Conservation (phyloP, 2,888 invertebrate species). For the Melanostoma mellinum region DNA sequence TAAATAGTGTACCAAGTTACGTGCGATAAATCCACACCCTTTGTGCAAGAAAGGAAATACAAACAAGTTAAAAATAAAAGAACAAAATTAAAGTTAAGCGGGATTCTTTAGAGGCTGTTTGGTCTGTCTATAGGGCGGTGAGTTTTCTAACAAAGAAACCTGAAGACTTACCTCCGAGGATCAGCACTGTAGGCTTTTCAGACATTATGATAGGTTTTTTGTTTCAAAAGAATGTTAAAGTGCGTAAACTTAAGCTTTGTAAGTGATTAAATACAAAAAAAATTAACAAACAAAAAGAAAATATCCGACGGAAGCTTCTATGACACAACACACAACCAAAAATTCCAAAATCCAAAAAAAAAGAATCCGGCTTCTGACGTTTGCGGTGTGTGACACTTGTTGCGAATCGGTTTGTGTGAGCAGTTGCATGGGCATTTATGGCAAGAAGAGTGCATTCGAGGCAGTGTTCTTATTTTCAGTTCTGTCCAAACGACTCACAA, state of each 20-base stretch:
- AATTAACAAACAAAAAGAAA: slow-evolving; percentile 33
- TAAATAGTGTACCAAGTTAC: slow-evolving; percentile 92
- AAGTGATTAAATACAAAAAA: slow-evolving; percentile 29
- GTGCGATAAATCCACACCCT: slow-evolving; percentile 97
- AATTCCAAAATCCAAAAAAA: slow-evolving; percentile 15
- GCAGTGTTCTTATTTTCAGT: too few relatives aligned
- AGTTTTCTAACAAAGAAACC: slow-evolving; percentile 19
- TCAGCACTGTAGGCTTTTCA: slow-evolving; percentile 80
- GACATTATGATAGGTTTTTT: slow-evolving; percentile 53
- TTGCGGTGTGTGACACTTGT: slow-evolving; percentile 47
- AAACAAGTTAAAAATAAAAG: slow-evolving; percentile 58
- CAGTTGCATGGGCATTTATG: slow-evolving; percentile 9
- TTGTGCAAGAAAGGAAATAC: slow-evolving; percentile 73
- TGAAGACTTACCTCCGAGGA: slow-evolving; percentile 80
- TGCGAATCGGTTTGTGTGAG: slow-evolving; percentile 50
- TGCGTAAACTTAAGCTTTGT: slow-evolving; percentile 12
- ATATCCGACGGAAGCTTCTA: slow-evolving; percentile 15
- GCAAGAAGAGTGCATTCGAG: too few relatives aligned
- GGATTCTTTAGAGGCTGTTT: background rate
- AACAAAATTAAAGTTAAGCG: slow-evolving; percentile 60
- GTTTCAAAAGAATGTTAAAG: slow-evolving; percentile 23
- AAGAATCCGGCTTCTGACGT: slow-evolving; percentile 14
- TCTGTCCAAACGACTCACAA: too few relatives aligned
- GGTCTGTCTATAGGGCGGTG: background rate
- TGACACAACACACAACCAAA: slow-evolving; percentile 41